Conservation (phyloP, 1,140 invertebrate species). For the Zaprionus vittiger region DNA sequence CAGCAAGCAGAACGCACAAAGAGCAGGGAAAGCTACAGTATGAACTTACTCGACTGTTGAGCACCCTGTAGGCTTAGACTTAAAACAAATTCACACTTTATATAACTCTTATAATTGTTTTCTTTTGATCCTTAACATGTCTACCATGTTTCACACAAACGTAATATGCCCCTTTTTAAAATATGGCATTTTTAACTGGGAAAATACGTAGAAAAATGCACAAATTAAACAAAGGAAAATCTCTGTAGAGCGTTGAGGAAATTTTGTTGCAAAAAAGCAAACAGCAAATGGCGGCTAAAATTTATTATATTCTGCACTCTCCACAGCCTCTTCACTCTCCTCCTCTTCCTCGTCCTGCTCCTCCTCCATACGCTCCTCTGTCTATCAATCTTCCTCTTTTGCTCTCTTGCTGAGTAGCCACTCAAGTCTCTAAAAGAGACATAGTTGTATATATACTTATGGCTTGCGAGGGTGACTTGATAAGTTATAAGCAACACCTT, state of each 20-base stretch:
- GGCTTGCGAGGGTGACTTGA: slow-evolving; percentile 12
- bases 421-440: slow-evolving; percentile 69
- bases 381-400: slow-evolving; percentile 11
- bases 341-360: neutral
- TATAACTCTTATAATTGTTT: neutral
- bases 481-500: neutral
- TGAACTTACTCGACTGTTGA: neutral
- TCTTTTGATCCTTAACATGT: neutral
- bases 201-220: slow-evolving; percentile 42
- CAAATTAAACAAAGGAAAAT: slow-evolving; percentile 74
- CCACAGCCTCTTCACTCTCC: slow-evolving; percentile 20
- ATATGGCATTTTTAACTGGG: neutral
- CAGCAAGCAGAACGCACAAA: slow-evolving; percentile 31
- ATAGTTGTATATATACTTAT: slow-evolving; percentile 53
- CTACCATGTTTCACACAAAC: neutral
- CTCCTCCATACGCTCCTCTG: neutral
- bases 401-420: slow-evolving; percentile 41
- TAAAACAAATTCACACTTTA: neutral
- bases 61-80: neutral
- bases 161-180: neutral
- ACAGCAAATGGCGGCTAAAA: slow-evolving; percentile 72
- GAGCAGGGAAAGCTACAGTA: slow-evolving; percentile 4
- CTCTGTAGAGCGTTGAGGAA: slow-evolving; percentile 42
- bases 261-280: slow-evolving; percentile 62
- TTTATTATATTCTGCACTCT: slow-evolving; percentile 76